phyloP scores from a whole-genome alignment of 2,888 invertebrate genomes.

The Sclerodermus sp. region DNA sequence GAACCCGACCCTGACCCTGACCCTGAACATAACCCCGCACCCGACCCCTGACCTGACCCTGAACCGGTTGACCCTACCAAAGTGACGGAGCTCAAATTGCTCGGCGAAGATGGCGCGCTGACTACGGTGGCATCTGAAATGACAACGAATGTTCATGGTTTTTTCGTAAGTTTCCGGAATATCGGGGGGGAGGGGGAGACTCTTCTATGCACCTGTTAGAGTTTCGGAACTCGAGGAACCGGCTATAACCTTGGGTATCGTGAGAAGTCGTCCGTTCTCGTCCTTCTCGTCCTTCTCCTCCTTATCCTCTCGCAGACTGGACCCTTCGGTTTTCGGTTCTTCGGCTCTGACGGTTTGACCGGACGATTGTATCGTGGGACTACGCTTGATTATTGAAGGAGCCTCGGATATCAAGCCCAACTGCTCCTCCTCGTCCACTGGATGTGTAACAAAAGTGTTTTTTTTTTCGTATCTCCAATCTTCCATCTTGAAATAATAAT shows the following conservation, averaged over 20 bases:
- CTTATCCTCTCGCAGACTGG: slow-evolving; percentile 47
- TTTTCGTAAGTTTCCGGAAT: too few species aligned
- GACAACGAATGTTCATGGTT: too few species aligned
- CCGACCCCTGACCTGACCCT: slow-evolving; percentile 56
- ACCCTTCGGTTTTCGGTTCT: too few species aligned
- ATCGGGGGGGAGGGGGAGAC: too few species aligned
- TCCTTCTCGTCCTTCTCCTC: slow-evolving; percentile 46
- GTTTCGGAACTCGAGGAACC: slow-evolving; percentile 78
- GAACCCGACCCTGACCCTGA: too few species aligned
- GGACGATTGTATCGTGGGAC: slow-evolving; percentile 36
- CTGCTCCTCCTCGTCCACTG: slow-evolving; percentile 61
- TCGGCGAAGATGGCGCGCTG: slow-evolving; percentile 71
- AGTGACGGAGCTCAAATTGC: slow-evolving; percentile 74
- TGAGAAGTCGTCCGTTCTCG: slow-evolving; percentile 66
- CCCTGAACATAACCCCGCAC: too few species aligned
- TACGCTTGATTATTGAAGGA: slow-evolving; percentile 45
- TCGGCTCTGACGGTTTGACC: slow-evolving; percentile 9
- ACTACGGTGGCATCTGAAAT: slow-evolving; percentile 56
- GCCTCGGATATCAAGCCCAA: slow-evolving; percentile 50
- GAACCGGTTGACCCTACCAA: slow-evolving; percentile 66
- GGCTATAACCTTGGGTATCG: slow-evolving; percentile 74
- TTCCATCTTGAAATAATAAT: background rate
- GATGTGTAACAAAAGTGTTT: slow-evolving; percentile 6
- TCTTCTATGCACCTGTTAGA: slow-evolving; percentile 74
- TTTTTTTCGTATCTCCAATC: background rate